Evolutionary conservation across 1,140 invertebrate species (phyloP).

Genomic region (Dysdera silvatica): DNA sequence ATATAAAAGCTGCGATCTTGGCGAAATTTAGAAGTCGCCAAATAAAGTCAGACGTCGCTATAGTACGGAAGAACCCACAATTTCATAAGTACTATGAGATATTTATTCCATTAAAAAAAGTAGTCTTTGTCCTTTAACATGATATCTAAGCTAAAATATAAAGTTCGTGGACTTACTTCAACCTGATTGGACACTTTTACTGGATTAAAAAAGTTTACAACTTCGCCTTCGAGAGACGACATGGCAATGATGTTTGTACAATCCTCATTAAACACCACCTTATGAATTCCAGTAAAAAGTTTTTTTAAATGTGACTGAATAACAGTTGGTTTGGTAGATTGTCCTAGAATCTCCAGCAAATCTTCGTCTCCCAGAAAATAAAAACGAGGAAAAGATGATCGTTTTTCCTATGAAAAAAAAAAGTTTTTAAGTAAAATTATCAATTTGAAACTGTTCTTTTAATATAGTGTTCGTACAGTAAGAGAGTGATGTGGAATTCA

Average conservation of each 20-base stretch:
- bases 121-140: too few relatives aligned
- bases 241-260: conserved; percentile 59
- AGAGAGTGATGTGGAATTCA: too few relatives aligned
- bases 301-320: conserved; percentile 91
- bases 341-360: conserved; percentile 82
- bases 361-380: conserved; percentile 97
- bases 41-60: too few relatives aligned
- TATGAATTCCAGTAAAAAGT: conserved; percentile 73
- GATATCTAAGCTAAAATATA: neutral
- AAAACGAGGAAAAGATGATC: conserved; percentile 83
- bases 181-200: conserved; percentile 71
- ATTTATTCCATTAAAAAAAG: too few relatives aligned
- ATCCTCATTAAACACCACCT: conserved; percentile 58
- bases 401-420: conserved; percentile 63
- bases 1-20: too few relatives aligned
- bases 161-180: conserved; percentile 53
- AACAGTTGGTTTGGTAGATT: conserved; percentile 70
- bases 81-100: too few relatives aligned
- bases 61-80: too few relatives aligned
- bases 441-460: neutral
- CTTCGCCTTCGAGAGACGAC: conserved; percentile 73
- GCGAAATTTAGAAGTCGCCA: too few relatives aligned
- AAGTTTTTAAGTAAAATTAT: neutral
- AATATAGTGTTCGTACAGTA: too few relatives aligned
- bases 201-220: conserved; percentile 62